Conservation (phyloP, 2,113 vertebrate genomes). For the Phrynocephalus versicolor region DNA sequence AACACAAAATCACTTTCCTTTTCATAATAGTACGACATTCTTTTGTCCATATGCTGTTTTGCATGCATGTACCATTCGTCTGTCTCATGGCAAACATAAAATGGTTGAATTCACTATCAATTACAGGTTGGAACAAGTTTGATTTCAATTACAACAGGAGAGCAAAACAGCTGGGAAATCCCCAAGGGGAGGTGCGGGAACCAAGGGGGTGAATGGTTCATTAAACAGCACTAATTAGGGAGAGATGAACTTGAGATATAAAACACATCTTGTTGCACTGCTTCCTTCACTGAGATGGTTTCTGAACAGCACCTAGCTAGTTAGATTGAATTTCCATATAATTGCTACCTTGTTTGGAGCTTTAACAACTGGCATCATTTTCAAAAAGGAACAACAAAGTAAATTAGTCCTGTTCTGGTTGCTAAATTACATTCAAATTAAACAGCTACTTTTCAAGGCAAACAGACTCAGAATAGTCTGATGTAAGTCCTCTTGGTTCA, state of each 20-base stretch:
- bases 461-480: constrained; percentile 11
- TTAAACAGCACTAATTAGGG: constrained; percentile 73
- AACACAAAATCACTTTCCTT: constrained; percentile 43
- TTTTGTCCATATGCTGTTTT: constrained; percentile 69
- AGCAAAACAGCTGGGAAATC: constrained; percentile 79
- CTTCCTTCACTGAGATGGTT: constrained; percentile 52
- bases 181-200: constrained; percentile 66
- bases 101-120: constrained; percentile 77
- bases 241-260: constrained; percentile 72
- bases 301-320: constrained; percentile 21
- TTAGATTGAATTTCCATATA: constrained; percentile 47
- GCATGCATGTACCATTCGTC: constrained; percentile 68
- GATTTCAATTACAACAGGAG: constrained; percentile 80
- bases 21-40: constrained; percentile 51
- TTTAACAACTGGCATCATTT: constrained; percentile 33
- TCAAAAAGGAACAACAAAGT: constrained; percentile 35
- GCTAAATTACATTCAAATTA: constrained; percentile 42
- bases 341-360: constrained; percentile 45
- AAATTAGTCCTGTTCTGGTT: neutral
- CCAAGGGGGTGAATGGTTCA: constrained; percentile 69
- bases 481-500: too few species aligned
- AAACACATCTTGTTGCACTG: constrained; percentile 58
- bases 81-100: constrained; percentile 78
- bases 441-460: constrained; percentile 31
- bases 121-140: constrained; percentile 79